These are phyloP conservation scores for Tiliacea citrago DNA, from an alignment of 2,888 invertebrate genomes.

Conservation along the genomic window DNA sequence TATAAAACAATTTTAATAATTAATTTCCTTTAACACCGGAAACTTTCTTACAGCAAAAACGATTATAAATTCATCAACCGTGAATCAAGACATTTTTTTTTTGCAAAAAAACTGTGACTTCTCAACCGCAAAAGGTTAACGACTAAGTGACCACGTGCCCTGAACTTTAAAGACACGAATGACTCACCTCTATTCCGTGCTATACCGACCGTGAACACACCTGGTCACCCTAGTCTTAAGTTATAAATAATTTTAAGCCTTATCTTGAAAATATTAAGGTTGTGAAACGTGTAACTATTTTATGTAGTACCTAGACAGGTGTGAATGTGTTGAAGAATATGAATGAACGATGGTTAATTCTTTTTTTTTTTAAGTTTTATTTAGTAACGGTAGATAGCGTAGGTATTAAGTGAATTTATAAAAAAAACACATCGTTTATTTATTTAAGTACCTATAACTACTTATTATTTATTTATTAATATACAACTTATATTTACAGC, in stretches of 20 bases:
- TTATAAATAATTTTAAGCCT: conserved; percentile 27
- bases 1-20: not conserved
- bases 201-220: conserved; percentile 84
- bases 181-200: conserved; percentile 79
- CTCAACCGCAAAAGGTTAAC: conserved; percentile 73
- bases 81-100: conserved; percentile 43
- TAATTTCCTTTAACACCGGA: conserved; percentile 29
- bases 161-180: conserved; percentile 77
- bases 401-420: accelerated
- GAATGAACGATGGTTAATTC: conserved; percentile 64
- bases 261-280: conserved; percentile 7
- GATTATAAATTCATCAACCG: conserved; percentile 20
- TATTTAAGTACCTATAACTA: not conserved
- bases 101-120: conserved; percentile 59
- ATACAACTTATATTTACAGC: not conserved
- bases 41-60: conserved; percentile 8
- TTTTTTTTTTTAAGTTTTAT: conserved; percentile 18
- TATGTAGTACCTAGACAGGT: conserved; percentile 69
- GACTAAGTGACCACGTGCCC: conserved; percentile 79
- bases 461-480: not conserved
- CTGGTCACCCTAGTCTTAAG: conserved; percentile 73
- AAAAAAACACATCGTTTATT: not conserved
- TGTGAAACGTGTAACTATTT: not conserved
- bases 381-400: conserved; percentile 9
- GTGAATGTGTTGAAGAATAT: conserved; percentile 67